Evolutionary conservation across 2,797 vertebrate genomes (phyloP).

Genomic region (Smutsia temminckii): DNA sequence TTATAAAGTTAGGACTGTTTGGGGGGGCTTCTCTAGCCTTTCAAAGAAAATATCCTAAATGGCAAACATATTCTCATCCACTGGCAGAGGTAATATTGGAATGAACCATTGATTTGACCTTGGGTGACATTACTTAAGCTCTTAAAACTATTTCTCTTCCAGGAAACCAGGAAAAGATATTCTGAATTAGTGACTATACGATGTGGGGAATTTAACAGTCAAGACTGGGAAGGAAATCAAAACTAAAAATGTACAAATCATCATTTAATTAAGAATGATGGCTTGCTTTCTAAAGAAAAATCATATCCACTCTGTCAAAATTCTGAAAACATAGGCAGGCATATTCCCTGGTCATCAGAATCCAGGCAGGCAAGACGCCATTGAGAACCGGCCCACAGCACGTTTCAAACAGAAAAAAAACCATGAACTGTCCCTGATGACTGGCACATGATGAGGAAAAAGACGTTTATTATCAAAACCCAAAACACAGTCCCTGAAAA

Average conservation of each 20-base stretch:
- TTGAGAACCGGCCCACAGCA: not conserved
- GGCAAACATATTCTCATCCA: not conserved
- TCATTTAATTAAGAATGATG: conserved; percentile 4
- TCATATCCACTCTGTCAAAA: not conserved
- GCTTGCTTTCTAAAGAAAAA: conserved; percentile 56
- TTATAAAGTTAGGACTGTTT: not conserved
- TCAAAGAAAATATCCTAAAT: not conserved
- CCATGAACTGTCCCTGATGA: not conserved
- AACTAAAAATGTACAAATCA: not conserved
- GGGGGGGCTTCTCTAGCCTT: not conserved
- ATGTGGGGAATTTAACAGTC: conserved; percentile 66
- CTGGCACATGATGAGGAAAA: not conserved
- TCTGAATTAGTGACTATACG: conserved; percentile 16
- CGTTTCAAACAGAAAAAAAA: not conserved
- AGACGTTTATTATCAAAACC: not conserved
- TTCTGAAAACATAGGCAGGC: not conserved
- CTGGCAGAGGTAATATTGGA: not conserved
- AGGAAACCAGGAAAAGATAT: conserved; percentile 75
- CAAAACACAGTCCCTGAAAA: not conserved
- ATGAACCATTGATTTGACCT: not conserved
- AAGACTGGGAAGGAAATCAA: conserved; percentile 61
- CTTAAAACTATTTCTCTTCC: conserved; percentile 71
- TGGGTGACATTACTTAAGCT: not conserved
- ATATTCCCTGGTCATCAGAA: not conserved
- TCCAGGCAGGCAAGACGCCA: not conserved